Evolutionary conservation across 64 coral and sea anemone genomes (phyloP), one percentile per base, ranked within the genome.

Genomic region (Montipora capricornis): DNA sequence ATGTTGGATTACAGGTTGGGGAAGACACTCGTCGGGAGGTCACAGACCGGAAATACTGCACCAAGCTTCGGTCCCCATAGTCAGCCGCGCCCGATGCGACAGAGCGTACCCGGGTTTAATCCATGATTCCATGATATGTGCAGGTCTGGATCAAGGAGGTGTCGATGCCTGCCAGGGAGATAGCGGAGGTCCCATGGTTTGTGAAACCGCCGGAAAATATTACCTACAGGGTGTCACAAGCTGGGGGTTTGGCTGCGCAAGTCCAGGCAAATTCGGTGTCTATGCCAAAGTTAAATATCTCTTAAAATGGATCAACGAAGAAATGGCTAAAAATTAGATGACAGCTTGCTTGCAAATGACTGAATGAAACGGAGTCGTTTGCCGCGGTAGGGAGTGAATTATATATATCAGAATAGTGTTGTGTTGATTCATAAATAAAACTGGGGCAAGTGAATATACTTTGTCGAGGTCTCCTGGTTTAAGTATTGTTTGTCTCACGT

Each of bases 101-200:
- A 74, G 47, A 19, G 71, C 90, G 4, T 92, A 92, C 22, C 80
- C 80, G 51, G 44, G 70, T 17, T 86, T 66, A 48, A 92, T 92
- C 81, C 90, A 92, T 16, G 90, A 92, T 8, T 92, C 82, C 68
- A 86, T 86, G 82, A 86, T 86, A 60, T 86, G 82, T 45, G 82
- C 82, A 49, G 82, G 82, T 17, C 45, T 92, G 45, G 90, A 92
- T 15, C 80, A 92, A 92, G 90, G 90, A 19, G 90, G 80, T 8
- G 74, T 92, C 29, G 90, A 92, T 75, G 53, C 90, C 68, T 92
- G 90, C 60, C 90, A 92, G 68, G 90, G 90, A 29, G 90, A 86
- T 50, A 86, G 64, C 19, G 82, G 82, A 1, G 82, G 82, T 20
- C 82, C 82, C 8, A 86, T 86, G 82, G 82, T 86, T 8, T 86